Percentiles rank a stretch among this genome's conserved stretches.
phyloP scores from a whole-genome alignment of 2,888 invertebrate genomes.

The Acronicta leporina region DNA sequence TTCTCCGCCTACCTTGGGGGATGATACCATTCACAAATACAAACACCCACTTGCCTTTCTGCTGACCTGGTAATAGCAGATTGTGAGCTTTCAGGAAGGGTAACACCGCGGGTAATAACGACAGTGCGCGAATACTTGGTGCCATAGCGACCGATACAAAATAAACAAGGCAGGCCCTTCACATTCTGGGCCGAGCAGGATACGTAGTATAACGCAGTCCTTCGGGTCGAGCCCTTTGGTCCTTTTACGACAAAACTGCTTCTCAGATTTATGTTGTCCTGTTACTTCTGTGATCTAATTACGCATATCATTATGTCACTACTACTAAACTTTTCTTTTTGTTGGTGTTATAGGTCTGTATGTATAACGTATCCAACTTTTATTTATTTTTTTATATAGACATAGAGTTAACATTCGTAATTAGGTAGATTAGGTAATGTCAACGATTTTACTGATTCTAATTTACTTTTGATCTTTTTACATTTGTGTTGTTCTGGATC shows the following conservation, averaged over 20 bases:
- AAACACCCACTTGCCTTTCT: constrained; percentile 72
- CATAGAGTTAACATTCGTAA: no score
- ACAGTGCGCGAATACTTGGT: constrained; percentile 62
- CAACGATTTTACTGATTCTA: background rate
- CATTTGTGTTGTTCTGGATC: no score
- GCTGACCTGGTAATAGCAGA: constrained; percentile 88
- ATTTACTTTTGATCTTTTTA: no score
- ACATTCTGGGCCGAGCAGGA: constrained; percentile 19
- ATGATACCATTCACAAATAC: constrained; percentile 64
- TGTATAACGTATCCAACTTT: no score
- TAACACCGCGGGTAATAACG: constrained; percentile 66
- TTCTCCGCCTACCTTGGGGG: constrained; percentile 81
- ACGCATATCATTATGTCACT: constrained; percentile 86
- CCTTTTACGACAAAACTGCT: constrained; percentile 57
- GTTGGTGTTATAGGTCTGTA: constrained; percentile 8
- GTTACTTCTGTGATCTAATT: constrained; percentile 87
- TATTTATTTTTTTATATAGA: no score
- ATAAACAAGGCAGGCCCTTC: constrained; percentile 28
- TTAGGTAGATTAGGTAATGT: no score
- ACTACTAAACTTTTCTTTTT: constrained; percentile 32
- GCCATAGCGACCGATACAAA: constrained; percentile 45
- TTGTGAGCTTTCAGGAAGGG: constrained; percentile 92
- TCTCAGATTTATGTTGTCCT: constrained; percentile 79
- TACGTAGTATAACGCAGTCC: constrained; percentile 34
- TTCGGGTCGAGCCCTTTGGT: constrained; percentile 55